These are phyloP conservation scores for Galaxias olidus DNA, from an alignment of 2,797 vertebrate species.

Conservation along the genomic window DNA sequence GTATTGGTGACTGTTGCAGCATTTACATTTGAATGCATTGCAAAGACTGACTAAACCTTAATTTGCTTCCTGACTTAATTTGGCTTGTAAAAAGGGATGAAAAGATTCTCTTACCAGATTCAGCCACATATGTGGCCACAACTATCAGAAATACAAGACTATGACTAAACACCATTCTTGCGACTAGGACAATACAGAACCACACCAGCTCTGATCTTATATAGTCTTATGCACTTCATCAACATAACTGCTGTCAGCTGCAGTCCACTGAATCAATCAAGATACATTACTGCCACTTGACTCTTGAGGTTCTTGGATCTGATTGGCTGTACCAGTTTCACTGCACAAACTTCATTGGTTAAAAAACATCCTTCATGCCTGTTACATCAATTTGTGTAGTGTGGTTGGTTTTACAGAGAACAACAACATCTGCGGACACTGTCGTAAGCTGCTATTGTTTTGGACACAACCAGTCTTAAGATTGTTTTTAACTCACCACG, in stretches of 20 bases:
- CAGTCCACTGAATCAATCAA: constrained; percentile 44
- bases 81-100: too few relatives aligned
- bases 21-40: too few relatives aligned
- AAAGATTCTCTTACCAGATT: constrained; percentile 45
- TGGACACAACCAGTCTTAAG: background rate
- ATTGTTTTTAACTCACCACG: constrained; percentile 2
- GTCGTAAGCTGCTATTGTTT: background rate
- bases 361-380: constrained; percentile 12
- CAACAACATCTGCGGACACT: constrained; percentile 15
- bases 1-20: too few relatives aligned
- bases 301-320: constrained; percentile 6
- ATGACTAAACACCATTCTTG: constrained; percentile 52
- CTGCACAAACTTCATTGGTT: constrained; percentile 34
- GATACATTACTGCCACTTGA: constrained; percentile 29
- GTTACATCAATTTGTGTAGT: constrained; percentile 19
- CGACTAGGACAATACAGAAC: accelerated
- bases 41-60: too few relatives aligned
- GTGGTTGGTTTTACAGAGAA: constrained; percentile 24
- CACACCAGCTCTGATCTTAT: constrained; percentile 22
- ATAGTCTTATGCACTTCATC: constrained; percentile 36
- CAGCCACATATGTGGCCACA: constrained; percentile 18
- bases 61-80: too few relatives aligned
- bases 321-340: constrained; percentile 8
- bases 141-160: constrained; percentile 41
- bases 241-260: constrained; percentile 58